These are phyloP conservation scores for Eupithecia insigniata DNA, from an alignment of 2,888 invertebrate species.

Conservation along the genomic window DNA sequence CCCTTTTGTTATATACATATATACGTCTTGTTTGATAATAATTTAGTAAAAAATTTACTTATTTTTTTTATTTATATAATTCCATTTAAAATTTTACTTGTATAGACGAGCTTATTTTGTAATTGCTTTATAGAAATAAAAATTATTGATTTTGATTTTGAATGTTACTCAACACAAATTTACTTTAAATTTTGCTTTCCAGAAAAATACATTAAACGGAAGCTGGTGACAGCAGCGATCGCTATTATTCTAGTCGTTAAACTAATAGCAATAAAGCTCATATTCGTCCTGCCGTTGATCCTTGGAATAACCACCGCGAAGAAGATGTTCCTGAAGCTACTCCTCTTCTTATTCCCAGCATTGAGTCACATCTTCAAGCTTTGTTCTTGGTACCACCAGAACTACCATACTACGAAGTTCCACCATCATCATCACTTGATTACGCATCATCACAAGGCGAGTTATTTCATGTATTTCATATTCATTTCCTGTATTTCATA, in stretches of 20 bases:
- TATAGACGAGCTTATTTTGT: no score
- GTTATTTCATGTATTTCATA: background rate
- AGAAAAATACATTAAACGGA: conserved; percentile 91
- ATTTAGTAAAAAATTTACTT: no score
- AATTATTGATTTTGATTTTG: no score
- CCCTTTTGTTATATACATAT: no score
- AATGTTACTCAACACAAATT: no score
- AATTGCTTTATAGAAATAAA: no score
- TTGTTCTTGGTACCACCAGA: conserved; percentile 92
- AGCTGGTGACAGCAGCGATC: conserved; percentile 89
- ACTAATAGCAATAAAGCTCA: conserved; percentile 90
- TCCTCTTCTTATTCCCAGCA: conserved; percentile 92
- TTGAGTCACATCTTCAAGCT: conserved; percentile 92
- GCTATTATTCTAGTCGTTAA: conserved; percentile 91
- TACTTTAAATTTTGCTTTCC: conserved; percentile 43
- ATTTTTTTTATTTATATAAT: no score
- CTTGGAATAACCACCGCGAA: conserved; percentile 93
- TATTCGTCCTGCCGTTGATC: conserved; percentile 91
- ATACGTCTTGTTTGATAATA: no score
- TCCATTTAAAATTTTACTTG: no score
- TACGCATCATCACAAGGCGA: conserved; percentile 88
- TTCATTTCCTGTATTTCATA: no score
- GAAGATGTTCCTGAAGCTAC: conserved; percentile 90
- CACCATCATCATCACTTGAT: conserved; percentile 93
- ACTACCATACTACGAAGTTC: conserved; percentile 88